Evolutionary conservation across 2,888 invertebrate species (phyloP).

Genomic region (Drosophila infuscata): DNA sequence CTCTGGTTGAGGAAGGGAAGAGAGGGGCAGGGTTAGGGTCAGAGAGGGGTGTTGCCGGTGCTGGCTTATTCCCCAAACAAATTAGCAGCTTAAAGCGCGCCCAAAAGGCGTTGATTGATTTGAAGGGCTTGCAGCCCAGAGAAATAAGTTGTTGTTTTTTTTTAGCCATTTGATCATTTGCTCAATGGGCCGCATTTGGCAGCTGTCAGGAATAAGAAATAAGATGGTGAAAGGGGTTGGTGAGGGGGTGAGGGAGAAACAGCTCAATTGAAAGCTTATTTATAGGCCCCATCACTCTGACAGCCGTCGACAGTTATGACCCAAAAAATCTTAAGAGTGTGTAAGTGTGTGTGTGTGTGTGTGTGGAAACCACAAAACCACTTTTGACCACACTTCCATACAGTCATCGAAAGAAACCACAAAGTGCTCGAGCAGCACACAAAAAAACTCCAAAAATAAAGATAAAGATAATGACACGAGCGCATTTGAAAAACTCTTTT

Average conservation of each 20-base stretch:
- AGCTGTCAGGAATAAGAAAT: constrained; percentile 57
- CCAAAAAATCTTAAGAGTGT: constrained; percentile 37
- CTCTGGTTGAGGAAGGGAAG: neutral
- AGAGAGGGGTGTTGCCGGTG: neutral
- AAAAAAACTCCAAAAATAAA: constrained; percentile 15
- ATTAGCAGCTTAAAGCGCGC: constrained; percentile 64
- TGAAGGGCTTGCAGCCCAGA: constrained; percentile 50
- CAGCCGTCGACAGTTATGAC: constrained; percentile 62
- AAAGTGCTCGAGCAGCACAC: constrained; percentile 41
- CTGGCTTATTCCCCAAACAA: constrained; percentile 39
- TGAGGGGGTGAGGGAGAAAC: constrained; percentile 18
- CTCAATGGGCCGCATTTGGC: constrained; percentile 61
- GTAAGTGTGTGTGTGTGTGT: constrained; percentile 2
- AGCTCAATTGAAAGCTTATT: constrained; percentile 74
- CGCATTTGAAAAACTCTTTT: constrained; percentile 45
- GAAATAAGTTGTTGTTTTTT: neutral
- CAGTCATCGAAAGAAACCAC: constrained; percentile 46
- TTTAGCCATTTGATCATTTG: constrained; percentile 44
- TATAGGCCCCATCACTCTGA: constrained; percentile 54
- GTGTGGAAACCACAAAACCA: constrained; percentile 46
- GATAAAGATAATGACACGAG: constrained; percentile 53
- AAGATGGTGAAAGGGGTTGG: too few relatives aligned
- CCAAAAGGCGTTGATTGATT: constrained; percentile 75
- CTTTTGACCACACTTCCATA: constrained; percentile 50
- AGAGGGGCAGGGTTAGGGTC: neutral